Evolutionary conservation across 2,113 vertebrate genomes (phyloP).

Genomic region (Forbesichthys agassizii): DNA sequence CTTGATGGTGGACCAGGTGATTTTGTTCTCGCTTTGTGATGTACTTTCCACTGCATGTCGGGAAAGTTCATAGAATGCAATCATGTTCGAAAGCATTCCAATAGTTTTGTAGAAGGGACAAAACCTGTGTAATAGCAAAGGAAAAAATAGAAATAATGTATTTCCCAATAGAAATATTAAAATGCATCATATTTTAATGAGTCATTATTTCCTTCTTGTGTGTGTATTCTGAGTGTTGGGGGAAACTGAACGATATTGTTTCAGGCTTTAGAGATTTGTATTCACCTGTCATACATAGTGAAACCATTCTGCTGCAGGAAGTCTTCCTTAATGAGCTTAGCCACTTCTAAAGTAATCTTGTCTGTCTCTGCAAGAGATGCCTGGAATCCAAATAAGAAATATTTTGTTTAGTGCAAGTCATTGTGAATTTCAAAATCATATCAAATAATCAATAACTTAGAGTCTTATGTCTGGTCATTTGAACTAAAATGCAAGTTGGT

Average conservation of each 20-base stretch:
- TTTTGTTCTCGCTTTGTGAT: constrained; percentile 94
- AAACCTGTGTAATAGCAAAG: constrained; percentile 78
- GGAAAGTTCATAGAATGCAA: constrained; percentile 95
- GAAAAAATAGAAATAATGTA: not conserved
- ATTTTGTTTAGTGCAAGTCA: not conserved
- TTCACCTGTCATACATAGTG: constrained; percentile 91
- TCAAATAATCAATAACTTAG: too few species aligned
- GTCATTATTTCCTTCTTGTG: too few species aligned
- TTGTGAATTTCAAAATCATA: too few species aligned
- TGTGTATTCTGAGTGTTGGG: too few species aligned
- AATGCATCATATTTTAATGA: too few species aligned
- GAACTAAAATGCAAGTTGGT: too few species aligned
- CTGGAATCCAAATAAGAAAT: constrained; percentile 61
- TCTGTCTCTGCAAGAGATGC: constrained; percentile 95
- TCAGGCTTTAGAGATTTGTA: not conserved
- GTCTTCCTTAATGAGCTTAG: constrained; percentile 97
- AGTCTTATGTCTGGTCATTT: too few species aligned
- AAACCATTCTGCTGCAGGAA: constrained; percentile 98
- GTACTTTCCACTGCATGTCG: constrained; percentile 94
- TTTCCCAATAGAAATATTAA: not conserved
- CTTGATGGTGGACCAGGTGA: constrained; percentile 94
- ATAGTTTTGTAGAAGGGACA: constrained; percentile 99
- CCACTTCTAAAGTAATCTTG: constrained; percentile 98
- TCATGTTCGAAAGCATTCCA: constrained; percentile 96
- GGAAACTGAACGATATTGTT: too few species aligned